A percentile compares a stretch with the other conserved stretches of the same genome.
Conservation (phyloP, 2,888 invertebrate species). For the Argyresthia albistria region DNA sequence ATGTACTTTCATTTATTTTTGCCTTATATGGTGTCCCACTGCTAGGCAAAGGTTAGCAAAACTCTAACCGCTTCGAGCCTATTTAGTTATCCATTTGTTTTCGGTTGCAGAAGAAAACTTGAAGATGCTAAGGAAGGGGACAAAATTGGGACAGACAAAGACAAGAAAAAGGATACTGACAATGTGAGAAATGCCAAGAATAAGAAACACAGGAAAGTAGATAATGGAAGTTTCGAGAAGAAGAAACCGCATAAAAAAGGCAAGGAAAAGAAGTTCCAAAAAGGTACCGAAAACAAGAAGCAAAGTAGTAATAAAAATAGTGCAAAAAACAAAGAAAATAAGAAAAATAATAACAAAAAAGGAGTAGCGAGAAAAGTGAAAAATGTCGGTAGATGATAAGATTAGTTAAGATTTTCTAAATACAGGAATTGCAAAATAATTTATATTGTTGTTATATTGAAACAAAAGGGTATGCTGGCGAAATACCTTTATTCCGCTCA, state of each 20-base stretch:
- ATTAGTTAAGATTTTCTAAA: not conserved
- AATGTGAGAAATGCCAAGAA: constrained; percentile 30
- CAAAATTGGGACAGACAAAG: constrained; percentile 16
- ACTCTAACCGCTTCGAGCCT: no score
- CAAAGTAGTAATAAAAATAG: constrained; percentile 17
- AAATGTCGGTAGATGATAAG: not conserved
- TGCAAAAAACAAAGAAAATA: constrained; percentile 12
- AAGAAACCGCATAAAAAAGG: constrained; percentile 13
- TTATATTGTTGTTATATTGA: not conserved
- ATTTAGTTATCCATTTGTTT: no score
- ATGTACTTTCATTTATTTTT: no score
- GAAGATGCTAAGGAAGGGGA: constrained; percentile 24
- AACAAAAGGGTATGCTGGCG: not conserved
- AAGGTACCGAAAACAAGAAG: constrained; percentile 12
- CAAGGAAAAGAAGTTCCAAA: constrained; percentile 15
- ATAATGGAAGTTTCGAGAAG: constrained; percentile 15
- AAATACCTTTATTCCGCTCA: not conserved
- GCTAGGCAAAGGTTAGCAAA: no score
- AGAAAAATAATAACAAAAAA: not conserved
- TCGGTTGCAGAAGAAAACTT: constrained; percentile 40
- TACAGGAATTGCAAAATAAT: not conserved
- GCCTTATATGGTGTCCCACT: no score
- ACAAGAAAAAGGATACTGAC: constrained; percentile 21
- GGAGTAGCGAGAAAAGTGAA: not conserved
- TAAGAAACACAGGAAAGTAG: constrained; percentile 39